Evolutionary conservation across 2,888 invertebrate genomes (phyloP).

Genomic region (Gari tellinella): DNA sequence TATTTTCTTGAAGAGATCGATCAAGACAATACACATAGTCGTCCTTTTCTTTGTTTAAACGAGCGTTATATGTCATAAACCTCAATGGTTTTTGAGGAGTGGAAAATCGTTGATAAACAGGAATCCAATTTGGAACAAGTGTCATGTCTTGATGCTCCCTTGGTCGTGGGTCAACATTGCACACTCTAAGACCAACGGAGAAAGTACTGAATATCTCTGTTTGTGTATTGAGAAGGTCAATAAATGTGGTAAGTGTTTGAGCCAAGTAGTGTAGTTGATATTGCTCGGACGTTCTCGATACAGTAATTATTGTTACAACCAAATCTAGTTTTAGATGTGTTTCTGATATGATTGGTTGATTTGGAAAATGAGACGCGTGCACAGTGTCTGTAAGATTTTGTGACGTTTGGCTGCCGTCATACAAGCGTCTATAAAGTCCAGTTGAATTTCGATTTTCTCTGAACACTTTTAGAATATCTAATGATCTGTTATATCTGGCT

Average conservation of each 20-base stretch:
- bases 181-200: constrained; percentile 60
- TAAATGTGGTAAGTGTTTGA: too few species aligned
- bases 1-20: constrained; percentile 61
- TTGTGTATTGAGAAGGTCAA: too few species aligned
- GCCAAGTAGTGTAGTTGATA: too few species aligned
- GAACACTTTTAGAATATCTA: constrained; percentile 22
- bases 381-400: too few species aligned
- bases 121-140: constrained; percentile 57
- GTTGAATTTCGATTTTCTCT: not conserved
- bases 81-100: not conserved
- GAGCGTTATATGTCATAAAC: constrained; percentile 26
- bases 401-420: too few species aligned
- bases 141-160: constrained; percentile 65
- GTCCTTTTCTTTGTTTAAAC: constrained; percentile 79
- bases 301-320: too few species aligned
- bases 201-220: too few species aligned
- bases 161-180: constrained; percentile 78
- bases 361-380: too few species aligned
- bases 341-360: too few species aligned
- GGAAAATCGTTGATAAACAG: constrained; percentile 65
- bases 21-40: constrained; percentile 81
- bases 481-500: constrained; percentile 48
- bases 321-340: too few species aligned
- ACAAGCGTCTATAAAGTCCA: too few species aligned
- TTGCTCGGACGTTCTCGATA: too few species aligned